Percentiles rank a stretch among this genome's conserved stretches.
Evolutionary conservation across 2,797 vertebrate genomes (phyloP).

Genomic region (Loriculus beryllinus): DNA sequence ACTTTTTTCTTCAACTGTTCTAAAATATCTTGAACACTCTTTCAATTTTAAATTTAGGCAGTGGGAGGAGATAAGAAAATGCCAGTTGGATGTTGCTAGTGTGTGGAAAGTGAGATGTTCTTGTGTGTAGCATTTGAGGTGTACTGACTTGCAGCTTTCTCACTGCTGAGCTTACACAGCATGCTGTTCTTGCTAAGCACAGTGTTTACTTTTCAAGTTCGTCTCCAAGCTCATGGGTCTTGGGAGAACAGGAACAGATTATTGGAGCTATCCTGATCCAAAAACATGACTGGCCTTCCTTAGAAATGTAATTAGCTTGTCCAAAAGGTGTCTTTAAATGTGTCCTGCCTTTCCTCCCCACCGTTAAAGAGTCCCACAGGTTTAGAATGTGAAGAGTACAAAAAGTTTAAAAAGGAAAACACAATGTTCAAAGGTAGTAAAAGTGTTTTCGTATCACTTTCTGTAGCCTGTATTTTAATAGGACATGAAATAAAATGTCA

Average conservation of each 20-base stretch:
- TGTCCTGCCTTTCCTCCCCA: background rate
- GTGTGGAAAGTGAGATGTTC: slow-evolving; percentile 33
- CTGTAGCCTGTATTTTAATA: background rate
- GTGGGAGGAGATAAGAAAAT: slow-evolving; percentile 53
- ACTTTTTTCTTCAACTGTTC: slow-evolving; percentile 52
- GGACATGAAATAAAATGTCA: background rate
- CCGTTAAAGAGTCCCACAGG: background rate
- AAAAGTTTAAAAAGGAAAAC: background rate
- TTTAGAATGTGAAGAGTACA: background rate
- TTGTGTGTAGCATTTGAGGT: slow-evolving; percentile 26
- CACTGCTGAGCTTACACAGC: background rate
- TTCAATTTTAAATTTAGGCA: slow-evolving; percentile 41
- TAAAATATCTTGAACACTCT: background rate
- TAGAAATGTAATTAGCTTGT: background rate
- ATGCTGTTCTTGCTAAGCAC: background rate
- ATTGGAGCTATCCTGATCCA: slow-evolving; percentile 22
- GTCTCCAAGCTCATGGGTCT: background rate
- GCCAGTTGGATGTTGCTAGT: slow-evolving; percentile 38
- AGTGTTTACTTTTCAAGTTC: background rate
- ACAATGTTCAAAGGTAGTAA: background rate
- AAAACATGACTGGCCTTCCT: slow-evolving; percentile 7
- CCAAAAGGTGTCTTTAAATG: background rate
- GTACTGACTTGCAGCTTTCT: slow-evolving; percentile 34
- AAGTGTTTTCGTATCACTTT: background rate
- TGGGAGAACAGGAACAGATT: slow-evolving; percentile 8